A percentile compares a stretch with the other conserved stretches of the same genome.
Conservation (phyloP, 2,797 vertebrate species). For the Pyrocephalus nanus region DNA sequence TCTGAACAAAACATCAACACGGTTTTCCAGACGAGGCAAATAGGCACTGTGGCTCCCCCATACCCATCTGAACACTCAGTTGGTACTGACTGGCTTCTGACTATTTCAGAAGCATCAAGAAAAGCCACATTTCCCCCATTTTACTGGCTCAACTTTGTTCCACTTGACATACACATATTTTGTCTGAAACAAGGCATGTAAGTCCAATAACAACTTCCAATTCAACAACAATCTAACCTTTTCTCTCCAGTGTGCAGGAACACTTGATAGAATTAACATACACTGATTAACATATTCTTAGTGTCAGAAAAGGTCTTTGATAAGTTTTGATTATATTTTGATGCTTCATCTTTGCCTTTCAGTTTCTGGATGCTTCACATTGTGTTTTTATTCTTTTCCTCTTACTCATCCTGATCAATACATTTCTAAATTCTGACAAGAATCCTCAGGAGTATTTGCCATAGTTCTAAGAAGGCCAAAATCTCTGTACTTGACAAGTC, state of each 20-base stretch:
- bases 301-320: constrained; percentile 26
- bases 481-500: constrained; percentile 28
- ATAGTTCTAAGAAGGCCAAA: constrained; percentile 20
- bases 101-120: background rate
- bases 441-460: constrained; percentile 35
- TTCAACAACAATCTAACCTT: background rate
- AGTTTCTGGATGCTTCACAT: background rate
- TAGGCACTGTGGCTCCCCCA: accelerated
- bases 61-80: background rate
- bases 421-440: constrained; percentile 45
- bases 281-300: background rate
- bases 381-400: constrained; percentile 49
- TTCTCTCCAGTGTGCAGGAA: background rate
- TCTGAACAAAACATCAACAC: background rate
- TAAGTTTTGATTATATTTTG: constrained; percentile 1
- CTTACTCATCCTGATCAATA: constrained; percentile 48
- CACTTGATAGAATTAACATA: constrained; percentile 5
- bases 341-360: background rate
- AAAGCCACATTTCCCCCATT: background rate
- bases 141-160: background rate
- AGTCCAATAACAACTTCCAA: background rate
- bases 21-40: background rate
- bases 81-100: background rate
- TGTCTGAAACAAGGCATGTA: background rate
- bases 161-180: background rate